Percentiles rank a stretch among this genome's conserved stretches.
Evolutionary conservation across 2,113 vertebrate genomes (phyloP).

Genomic region (Trematomus loennbergii): DNA sequence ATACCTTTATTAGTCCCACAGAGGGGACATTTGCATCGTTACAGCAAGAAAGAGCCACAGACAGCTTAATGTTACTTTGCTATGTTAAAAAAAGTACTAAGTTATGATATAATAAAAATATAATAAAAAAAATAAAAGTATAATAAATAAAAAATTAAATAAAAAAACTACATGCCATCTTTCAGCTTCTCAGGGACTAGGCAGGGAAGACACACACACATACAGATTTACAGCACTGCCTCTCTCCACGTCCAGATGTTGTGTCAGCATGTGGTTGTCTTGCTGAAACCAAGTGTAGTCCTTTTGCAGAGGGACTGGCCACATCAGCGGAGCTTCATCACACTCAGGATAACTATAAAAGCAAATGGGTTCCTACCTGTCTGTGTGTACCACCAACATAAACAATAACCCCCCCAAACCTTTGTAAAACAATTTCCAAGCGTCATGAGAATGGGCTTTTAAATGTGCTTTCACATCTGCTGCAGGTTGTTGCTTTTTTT

Average conservation of each 20-base stretch:
- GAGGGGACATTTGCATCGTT: too few relatives aligned
- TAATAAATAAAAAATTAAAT: too few relatives aligned
- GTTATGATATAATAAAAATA: too few relatives aligned
- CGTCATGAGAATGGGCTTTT: slow-evolving; percentile 12
- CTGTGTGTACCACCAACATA: background rate
- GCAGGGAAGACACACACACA: background rate
- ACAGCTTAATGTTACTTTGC: too few relatives aligned
- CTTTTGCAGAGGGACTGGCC: background rate
- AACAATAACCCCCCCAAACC: slow-evolving; percentile 4
- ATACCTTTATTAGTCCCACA: too few relatives aligned
- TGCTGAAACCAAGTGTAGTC: background rate
- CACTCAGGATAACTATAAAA: slow-evolving; percentile 34
- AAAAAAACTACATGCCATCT: slow-evolving; percentile 22
- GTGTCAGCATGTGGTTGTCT: slow-evolving; percentile 49
- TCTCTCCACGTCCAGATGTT: slow-evolving; percentile 53
- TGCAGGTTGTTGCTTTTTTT: background rate
- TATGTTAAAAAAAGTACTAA: too few relatives aligned
- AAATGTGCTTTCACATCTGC: slow-evolving; percentile 26
- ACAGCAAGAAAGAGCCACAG: too few relatives aligned
- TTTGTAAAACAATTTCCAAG: slow-evolving; percentile 16
- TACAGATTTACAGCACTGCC: slow-evolving; percentile 7
- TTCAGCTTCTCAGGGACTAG: slow-evolving; percentile 17
- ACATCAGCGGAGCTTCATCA: slow-evolving; percentile 1
- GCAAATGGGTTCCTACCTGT: slow-evolving; percentile 24
- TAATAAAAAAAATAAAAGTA: too few relatives aligned